A percentile compares a stretch with the other conserved stretches of the same genome.
phyloP scores from a whole-genome alignment of 2,888 invertebrate genomes.

The Petrophora chlorosata region DNA sequence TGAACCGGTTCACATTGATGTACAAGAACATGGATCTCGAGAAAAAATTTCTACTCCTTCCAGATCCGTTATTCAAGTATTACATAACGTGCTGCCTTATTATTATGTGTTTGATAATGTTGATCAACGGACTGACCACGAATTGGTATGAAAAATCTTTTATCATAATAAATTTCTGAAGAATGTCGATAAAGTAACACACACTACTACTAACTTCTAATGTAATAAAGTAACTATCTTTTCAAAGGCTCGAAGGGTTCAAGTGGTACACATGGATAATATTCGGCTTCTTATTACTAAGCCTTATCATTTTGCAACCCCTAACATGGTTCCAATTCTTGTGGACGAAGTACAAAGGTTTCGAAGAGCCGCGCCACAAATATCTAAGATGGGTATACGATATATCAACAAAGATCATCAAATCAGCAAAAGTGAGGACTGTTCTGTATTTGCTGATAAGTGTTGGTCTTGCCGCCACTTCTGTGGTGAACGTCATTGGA shows the following conservation, averaged over 20 bases:
- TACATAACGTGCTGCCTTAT: slow-evolving; percentile 79
- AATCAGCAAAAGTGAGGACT: slow-evolving; percentile 85
- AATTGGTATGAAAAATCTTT: slow-evolving; percentile 56
- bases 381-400: slow-evolving; percentile 84
- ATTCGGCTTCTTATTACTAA: slow-evolving; percentile 49
- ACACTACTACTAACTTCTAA: too few relatives aligned
- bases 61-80: slow-evolving; percentile 94
- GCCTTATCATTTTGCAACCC: slow-evolving; percentile 83
- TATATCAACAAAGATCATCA: slow-evolving; percentile 84
- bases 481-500: slow-evolving; percentile 86
- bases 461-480: slow-evolving; percentile 84
- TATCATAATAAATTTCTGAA: too few relatives aligned
- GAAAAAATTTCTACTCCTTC: slow-evolving; percentile 87
- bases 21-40: slow-evolving; percentile 84
- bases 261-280: slow-evolving; percentile 62
- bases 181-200: too few relatives aligned
- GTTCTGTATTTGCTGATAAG: slow-evolving; percentile 87
- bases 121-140: slow-evolving; percentile 70
- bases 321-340: slow-evolving; percentile 90
- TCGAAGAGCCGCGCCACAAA: slow-evolving; percentile 81
- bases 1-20: slow-evolving; percentile 78
- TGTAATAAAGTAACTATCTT: not conserved
- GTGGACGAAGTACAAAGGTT: slow-evolving; percentile 82
- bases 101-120: slow-evolving; percentile 60
- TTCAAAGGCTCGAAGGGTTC: slow-evolving; percentile 62